Evolutionary conservation across 2,113 vertebrate genomes (phyloP).

Genomic region (Pseudorectes ferrugineus): DNA sequence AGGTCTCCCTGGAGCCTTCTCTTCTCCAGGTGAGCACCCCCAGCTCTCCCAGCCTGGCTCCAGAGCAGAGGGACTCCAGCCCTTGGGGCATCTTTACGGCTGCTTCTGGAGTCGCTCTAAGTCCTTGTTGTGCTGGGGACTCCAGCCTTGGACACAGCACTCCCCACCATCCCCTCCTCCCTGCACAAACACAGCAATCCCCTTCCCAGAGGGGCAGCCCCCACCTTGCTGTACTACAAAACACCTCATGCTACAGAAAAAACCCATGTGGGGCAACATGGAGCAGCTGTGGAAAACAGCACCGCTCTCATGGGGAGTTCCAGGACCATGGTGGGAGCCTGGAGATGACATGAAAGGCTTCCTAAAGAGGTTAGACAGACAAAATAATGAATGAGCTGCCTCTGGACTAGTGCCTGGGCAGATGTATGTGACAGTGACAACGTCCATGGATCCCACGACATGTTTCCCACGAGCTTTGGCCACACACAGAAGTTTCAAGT

Average conservation of each 20-base stretch:
- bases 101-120: fast-evolving
- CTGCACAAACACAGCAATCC: not conserved
- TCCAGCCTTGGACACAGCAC: not conserved
- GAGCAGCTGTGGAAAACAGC: not conserved
- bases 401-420: not conserved
- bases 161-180: not conserved
- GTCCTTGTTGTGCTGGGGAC: not conserved
- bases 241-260: not conserved
- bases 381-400: not conserved
- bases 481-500: not conserved
- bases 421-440: fast-evolving
- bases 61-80: not conserved
- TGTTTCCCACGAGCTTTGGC: not conserved
- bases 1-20: not conserved
- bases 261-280: fast-evolving
- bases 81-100: fast-evolving
- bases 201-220: not conserved
- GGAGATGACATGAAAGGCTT: not conserved
- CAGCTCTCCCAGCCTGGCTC: not conserved
- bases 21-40: not conserved
- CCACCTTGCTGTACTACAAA: not conserved
- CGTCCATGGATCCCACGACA: fast-evolving
- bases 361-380: not conserved
- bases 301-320: fast-evolving
- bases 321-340: not conserved